Conservation (phyloP, 2,888 invertebrate species). For the Napeogenes sylphis region DNA sequence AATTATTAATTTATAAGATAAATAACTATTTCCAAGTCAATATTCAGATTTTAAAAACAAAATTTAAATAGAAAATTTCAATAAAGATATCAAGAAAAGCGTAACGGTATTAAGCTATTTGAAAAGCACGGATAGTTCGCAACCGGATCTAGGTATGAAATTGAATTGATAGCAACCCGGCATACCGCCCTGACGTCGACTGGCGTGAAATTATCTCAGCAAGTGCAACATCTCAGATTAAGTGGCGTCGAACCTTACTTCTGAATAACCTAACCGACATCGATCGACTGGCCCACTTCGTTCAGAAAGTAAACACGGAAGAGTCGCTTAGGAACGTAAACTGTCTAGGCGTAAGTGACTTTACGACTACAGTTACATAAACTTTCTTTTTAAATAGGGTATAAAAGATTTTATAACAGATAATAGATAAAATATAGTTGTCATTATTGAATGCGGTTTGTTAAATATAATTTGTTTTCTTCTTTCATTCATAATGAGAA, state of each 20-base stretch:
- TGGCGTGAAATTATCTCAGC: constrained; percentile 62
- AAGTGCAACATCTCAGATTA: constrained; percentile 62
- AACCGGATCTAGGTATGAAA: constrained; percentile 54
- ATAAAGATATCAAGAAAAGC: constrained; percentile 17
- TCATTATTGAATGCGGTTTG: too few relatives aligned
- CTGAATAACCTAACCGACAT: constrained; percentile 44
- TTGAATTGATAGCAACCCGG: constrained; percentile 54
- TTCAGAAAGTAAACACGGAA: constrained; percentile 43
- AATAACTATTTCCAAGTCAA: too few relatives aligned
- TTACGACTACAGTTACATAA: background rate
- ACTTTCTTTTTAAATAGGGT: background rate
- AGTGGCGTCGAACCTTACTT: constrained; percentile 50
- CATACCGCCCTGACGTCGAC: constrained; percentile 37
- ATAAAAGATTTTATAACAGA: background rate
- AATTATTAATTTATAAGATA: too few relatives aligned
- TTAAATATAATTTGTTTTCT: background rate
- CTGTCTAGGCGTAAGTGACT: constrained; percentile 4
- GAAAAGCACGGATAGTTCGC: constrained; percentile 28
- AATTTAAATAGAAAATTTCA: background rate
- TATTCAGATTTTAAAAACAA: background rate
- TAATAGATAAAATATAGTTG: background rate
- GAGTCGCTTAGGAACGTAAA: constrained; percentile 9
- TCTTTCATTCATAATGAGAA: too few relatives aligned
- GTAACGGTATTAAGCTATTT: constrained; percentile 22
- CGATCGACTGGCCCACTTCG: constrained; percentile 53